Percentiles rank a stretch among this genome's conserved stretches.
Evolutionary conservation across 2,113 vertebrate genomes (phyloP).

Genomic region (Campylomormyrus numenius): DNA sequence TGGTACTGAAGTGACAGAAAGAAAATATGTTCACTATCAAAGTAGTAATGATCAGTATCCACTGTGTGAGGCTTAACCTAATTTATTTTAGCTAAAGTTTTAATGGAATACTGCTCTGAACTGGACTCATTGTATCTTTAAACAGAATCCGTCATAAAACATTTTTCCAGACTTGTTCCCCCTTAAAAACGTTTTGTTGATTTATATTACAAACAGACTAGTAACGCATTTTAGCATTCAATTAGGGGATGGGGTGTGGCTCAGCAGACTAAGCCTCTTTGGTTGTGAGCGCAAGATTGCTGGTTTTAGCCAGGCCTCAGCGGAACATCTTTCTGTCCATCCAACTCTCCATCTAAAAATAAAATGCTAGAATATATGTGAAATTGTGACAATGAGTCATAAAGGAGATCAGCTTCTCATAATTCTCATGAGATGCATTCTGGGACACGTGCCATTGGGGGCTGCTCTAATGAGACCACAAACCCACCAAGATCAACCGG

Average conservation of each 20-base stretch:
- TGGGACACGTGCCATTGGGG: background rate
- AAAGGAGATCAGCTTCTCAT: background rate
- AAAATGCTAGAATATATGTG: background rate
- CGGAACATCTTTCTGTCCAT: background rate
- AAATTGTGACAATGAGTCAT: background rate
- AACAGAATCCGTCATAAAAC: background rate
- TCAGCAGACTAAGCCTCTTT: background rate
- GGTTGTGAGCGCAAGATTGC: background rate
- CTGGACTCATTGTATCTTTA: background rate
- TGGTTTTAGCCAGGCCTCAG: background rate
- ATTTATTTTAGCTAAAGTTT: background rate
- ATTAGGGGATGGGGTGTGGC: background rate
- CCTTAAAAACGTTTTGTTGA: background rate
- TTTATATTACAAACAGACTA: background rate
- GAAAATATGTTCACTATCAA: background rate
- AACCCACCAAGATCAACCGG: background rate
- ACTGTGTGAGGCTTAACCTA: background rate
- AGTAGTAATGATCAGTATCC: background rate
- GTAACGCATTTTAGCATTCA: background rate
- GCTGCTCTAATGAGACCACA: background rate
- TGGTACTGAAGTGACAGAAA: background rate
- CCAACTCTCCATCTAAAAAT: background rate
- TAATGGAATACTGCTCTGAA: background rate
- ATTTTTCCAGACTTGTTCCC: background rate
- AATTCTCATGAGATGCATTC: background rate